A percentile compares a stretch with the other conserved stretches of the same genome.
Conservation (phyloP, 2,113 vertebrate species). For the Pteruthius melanotis region DNA sequence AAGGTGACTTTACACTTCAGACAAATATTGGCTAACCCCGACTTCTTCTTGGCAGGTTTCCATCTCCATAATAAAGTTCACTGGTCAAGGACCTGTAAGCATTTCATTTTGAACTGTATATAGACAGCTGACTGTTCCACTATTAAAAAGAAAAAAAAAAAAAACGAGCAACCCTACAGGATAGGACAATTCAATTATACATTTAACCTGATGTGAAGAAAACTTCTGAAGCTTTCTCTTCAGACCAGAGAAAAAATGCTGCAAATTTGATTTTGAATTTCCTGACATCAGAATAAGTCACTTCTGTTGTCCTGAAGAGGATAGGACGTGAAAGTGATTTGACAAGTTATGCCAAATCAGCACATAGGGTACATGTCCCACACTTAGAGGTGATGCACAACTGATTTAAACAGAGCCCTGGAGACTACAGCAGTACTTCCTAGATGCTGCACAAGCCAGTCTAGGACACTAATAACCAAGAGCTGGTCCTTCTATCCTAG, state of each 20-base stretch:
- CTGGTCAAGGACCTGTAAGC: background rate
- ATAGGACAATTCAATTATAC: slow-evolving; percentile 25
- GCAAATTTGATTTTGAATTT: background rate
- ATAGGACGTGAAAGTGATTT: background rate
- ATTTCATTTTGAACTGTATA: background rate
- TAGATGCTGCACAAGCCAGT: background rate
- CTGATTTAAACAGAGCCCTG: background rate
- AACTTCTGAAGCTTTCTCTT: background rate
- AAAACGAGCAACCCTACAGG: background rate
- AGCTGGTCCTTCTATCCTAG: background rate
- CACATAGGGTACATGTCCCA: background rate
- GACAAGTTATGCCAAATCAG: background rate
- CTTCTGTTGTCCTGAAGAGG: background rate
- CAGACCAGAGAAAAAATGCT: background rate
- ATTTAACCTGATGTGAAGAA: background rate
- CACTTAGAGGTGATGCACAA: accelerated
- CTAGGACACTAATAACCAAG: background rate
- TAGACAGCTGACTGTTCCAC: background rate
- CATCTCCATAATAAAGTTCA: slow-evolving; percentile 45
- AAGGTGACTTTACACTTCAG: slow-evolving; percentile 41
- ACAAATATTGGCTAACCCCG: slow-evolving; percentile 1
- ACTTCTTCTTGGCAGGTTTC: slow-evolving; percentile 36
- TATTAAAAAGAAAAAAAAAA: background rate
- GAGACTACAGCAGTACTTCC: background rate
- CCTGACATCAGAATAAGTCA: background rate